Conservation (phyloP, 35 echinoderm and acorn worm genomes). For the Holothuria glaberrima region DNA sequence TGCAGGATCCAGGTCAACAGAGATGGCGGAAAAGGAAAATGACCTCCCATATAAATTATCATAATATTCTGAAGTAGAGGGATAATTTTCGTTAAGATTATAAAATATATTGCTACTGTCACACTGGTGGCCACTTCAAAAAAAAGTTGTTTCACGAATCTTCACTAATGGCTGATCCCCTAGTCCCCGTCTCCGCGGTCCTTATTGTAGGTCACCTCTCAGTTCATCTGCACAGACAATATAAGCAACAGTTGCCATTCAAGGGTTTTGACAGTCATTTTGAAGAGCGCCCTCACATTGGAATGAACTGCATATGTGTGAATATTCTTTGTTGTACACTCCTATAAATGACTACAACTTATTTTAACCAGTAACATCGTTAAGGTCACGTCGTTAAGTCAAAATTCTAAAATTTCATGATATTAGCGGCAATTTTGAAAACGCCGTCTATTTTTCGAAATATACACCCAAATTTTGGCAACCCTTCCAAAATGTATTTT, state of each 20-base stretch:
- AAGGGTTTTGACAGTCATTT: too few relatives aligned
- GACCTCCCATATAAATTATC: too few relatives aligned
- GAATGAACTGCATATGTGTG: neutral
- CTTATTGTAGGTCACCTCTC: neutral
- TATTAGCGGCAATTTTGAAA: neutral
- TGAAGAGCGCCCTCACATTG: neutral
- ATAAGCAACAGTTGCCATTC: neutral
- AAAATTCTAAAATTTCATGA: neutral
- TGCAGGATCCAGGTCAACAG: too few relatives aligned
- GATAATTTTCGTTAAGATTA: too few relatives aligned
- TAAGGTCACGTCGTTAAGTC: neutral
- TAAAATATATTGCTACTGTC: too few relatives aligned
- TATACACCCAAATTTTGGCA: too few relatives aligned
- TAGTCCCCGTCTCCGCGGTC: neutral
- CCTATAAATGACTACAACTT: neutral
- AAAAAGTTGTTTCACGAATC: too few relatives aligned
- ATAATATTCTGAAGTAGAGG: too few relatives aligned
- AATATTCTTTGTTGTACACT: neutral
- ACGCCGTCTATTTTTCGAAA: slow-evolving; percentile 6
- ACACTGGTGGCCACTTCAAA: too few relatives aligned
- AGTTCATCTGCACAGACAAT: neutral
- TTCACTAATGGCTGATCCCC: too few relatives aligned
- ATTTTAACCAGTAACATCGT: neutral
- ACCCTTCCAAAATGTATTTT: too few relatives aligned
- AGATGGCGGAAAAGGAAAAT: too few relatives aligned